Evolutionary conservation across 2,888 invertebrate genomes (phyloP).

Genomic region (Suillia variegata): DNA sequence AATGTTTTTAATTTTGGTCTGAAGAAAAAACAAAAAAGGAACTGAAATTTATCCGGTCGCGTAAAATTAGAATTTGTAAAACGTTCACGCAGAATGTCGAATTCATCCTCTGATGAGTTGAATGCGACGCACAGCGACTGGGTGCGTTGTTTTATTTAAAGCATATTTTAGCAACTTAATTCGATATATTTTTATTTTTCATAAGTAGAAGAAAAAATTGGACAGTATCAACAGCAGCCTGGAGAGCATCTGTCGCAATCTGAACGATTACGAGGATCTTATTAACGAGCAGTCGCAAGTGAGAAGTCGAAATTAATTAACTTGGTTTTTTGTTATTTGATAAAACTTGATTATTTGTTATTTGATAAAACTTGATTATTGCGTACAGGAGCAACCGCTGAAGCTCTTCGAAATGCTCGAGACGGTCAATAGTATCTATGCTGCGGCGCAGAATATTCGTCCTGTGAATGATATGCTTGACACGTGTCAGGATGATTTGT

Average conservation of each 20-base stretch:
- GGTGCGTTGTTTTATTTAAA: not conserved
- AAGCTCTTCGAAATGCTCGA: constrained; percentile 35
- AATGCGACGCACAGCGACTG: not conserved
- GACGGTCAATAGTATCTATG: constrained; percentile 25
- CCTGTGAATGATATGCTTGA: constrained; percentile 21
- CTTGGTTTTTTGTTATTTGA: too few relatives aligned
- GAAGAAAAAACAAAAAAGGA: too few relatives aligned
- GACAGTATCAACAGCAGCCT: constrained; percentile 32
- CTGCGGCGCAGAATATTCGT: constrained; percentile 21
- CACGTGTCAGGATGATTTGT: constrained; percentile 23
- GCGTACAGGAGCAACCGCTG: constrained; percentile 19
- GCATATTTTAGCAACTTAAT: not conserved
- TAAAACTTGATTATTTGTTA: too few relatives aligned
- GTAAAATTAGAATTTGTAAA: too few relatives aligned
- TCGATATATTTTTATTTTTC: not conserved
- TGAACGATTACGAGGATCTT: constrained; percentile 31
- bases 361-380: too few relatives aligned
- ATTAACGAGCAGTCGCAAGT: constrained; percentile 12
- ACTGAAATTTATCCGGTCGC: too few relatives aligned
- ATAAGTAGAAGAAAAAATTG: constrained; percentile 19
- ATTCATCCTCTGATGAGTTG: too few relatives aligned
- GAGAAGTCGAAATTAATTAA: too few relatives aligned
- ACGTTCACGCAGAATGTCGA: too few relatives aligned
- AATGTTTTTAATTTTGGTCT: too few relatives aligned
- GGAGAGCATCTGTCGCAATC: constrained; percentile 31